These are phyloP conservation scores for Rhinolophus sinicus DNA, from an alignment of 2,113 vertebrate species.

Conservation along the genomic window DNA sequence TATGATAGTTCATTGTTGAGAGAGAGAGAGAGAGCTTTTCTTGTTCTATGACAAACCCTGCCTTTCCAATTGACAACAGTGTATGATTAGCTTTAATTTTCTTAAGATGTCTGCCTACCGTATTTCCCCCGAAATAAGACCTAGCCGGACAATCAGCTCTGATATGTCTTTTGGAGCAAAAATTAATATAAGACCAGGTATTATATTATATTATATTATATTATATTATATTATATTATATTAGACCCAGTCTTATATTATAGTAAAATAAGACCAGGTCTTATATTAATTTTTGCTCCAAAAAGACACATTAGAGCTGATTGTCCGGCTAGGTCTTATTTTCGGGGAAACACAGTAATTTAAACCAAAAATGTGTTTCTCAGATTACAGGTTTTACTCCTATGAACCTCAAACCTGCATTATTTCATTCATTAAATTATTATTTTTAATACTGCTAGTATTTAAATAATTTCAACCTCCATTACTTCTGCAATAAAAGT, in stretches of 20 bases:
- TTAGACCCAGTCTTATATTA: too few relatives aligned
- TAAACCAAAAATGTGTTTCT: slow-evolving; percentile 18
- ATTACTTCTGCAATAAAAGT: slow-evolving; percentile 17
- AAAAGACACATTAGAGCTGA: too few relatives aligned
- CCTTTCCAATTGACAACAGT: background rate
- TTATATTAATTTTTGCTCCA: too few relatives aligned
- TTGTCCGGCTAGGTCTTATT: too few relatives aligned
- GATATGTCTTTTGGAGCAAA: too few relatives aligned
- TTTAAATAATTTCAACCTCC: slow-evolving; percentile 30
- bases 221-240: too few relatives aligned
- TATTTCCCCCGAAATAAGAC: too few relatives aligned
- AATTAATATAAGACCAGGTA: too few relatives aligned
- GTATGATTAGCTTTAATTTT: background rate
- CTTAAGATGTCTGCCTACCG: background rate
- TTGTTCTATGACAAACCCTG: background rate
- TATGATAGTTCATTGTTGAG: slow-evolving; percentile 44
- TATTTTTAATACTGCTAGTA: background rate
- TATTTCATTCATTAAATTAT: slow-evolving; percentile 29
- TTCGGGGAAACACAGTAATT: background rate
- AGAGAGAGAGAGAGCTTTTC: background rate
- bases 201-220: too few relatives aligned
- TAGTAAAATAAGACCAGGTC: too few relatives aligned
- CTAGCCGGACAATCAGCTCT: too few relatives aligned
- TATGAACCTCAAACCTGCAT: background rate
- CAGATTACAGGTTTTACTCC: background rate